phyloP scores from a whole-genome alignment of 2,888 invertebrate genomes.

The Ectropis crepuscularia region DNA sequence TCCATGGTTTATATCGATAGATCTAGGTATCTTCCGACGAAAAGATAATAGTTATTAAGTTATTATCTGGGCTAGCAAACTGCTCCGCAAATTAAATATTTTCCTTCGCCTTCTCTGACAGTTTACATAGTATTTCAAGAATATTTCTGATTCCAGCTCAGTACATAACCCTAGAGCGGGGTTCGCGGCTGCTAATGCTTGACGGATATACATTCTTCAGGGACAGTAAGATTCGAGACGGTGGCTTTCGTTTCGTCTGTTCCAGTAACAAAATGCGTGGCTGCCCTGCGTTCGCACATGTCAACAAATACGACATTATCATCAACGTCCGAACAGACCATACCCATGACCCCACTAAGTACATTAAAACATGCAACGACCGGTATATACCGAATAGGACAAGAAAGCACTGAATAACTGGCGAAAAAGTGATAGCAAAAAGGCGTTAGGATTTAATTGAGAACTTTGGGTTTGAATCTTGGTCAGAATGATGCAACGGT shows the following conservation, averaged over 20 bases:
- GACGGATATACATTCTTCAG: conserved; percentile 56
- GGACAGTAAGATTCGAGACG: conserved; percentile 47
- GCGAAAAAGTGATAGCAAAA: too few species aligned
- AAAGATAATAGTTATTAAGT: too few species aligned
- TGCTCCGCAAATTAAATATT: too few species aligned
- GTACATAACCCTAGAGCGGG: conserved; percentile 45
- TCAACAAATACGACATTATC: conserved; percentile 46
- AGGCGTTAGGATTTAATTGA: too few species aligned
- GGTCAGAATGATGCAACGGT: too few species aligned
- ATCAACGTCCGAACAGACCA: conserved; percentile 34
- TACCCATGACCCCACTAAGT: conserved; percentile 42
- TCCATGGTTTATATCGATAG: too few species aligned
- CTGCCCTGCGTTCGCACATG: conserved; percentile 58
- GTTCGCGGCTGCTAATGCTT: conserved; percentile 50
- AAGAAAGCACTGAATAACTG: neutral
- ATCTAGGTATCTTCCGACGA: too few species aligned
- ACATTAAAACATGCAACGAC: conserved; percentile 31
- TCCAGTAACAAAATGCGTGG: conserved; percentile 47
- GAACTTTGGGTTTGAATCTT: too few species aligned
- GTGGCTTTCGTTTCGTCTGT: conserved; percentile 59
- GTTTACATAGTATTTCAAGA: too few species aligned
- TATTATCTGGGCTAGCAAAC: too few species aligned
- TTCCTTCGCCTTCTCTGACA: too few species aligned
- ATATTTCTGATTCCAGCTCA: conserved; percentile 37
- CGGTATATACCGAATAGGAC: conserved; percentile 34